Base-by-base conservation (phyloP, 2,113 vertebrate genomes). In the Plecturocebus donacophilus region DNA sequence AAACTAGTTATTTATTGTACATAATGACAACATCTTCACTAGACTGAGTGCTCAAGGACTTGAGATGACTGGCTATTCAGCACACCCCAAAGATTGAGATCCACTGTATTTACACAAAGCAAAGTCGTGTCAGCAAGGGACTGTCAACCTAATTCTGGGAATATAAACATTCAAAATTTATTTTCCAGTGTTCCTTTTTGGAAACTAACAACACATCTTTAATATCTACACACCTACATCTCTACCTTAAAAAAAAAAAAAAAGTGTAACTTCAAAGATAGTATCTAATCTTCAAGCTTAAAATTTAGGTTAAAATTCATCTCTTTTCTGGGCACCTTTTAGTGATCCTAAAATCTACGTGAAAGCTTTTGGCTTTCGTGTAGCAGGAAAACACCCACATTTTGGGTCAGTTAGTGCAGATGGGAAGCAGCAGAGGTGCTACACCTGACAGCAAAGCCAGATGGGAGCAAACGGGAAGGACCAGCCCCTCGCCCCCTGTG, bases 1-100 rank as follows among this genome's bases (percentile, higher is more conserved):
- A 77, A 40, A 92, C 95, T 96, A 98, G 84, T 42, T 95, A 71
- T 52, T 88, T 97, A 97, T 71, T 85, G 21, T 97, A 94, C 96
- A 97, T 5, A 70, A 38, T 56, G 81, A 97, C 83, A 87, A 90
- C 56, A 95, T 71, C 91, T 94, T 90, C 84, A 93, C 91, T 91
- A 97, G 91, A 95, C 87, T 32, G 91, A 92, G 84, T 70, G 75
- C 30, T 95, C 35, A 32, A 80, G 90, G 93, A n/a, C 91, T 66
- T 84, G 75, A 95, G 93, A 94, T 81, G 80, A 95, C 32, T 40
- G 17, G 4, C 75, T 42, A 27, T 10, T 54, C 13, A 27, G 71
- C 56, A 40, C 88, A 56, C 32, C 20, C 21, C 58, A 91, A 82
- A 92, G 75, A 80, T 4, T 52, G 92, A 89, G 42, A 94, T 23